Evolutionary conservation across 2,888 invertebrate species (phyloP).

Genomic region (Nasonovia ribisnigri): DNA sequence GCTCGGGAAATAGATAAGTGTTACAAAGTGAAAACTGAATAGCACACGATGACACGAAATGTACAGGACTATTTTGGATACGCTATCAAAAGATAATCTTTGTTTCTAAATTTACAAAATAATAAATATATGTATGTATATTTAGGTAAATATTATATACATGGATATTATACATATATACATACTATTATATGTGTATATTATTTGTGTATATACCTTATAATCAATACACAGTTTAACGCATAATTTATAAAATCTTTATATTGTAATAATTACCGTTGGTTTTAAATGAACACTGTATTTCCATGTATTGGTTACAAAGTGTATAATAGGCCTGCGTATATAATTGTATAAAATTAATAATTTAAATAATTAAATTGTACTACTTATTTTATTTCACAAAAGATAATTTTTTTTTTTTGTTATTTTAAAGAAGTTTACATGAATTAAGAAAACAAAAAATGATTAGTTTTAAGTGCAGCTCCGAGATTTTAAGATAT

Average conservation of each 20-base stretch:
- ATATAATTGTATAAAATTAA: neutral
- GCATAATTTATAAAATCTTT: neutral
- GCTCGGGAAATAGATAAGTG: slow-evolving; percentile 40
- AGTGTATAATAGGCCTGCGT: neutral
- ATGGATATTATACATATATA: neutral
- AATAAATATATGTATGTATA: neutral
- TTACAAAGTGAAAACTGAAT: slow-evolving; percentile 59
- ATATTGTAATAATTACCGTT: neutral
- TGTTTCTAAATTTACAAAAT: slow-evolving; percentile 11
- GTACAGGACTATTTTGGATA: slow-evolving; percentile 1
- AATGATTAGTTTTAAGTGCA: too few species aligned
- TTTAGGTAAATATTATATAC: neutral
- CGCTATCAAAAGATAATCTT: neutral
- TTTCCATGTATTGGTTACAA: too few species aligned
- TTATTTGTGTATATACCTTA: neutral
- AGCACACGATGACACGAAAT: slow-evolving; percentile 2
- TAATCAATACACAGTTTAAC: neutral
- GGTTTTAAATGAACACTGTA: neutral
- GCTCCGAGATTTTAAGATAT: too few species aligned
- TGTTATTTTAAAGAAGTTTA: too few species aligned
- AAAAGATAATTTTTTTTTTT: neutral
- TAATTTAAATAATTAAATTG: neutral
- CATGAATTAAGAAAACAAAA: too few species aligned
- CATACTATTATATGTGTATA: neutral
- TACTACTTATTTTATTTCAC: neutral